Conservation (phyloP, 1,140 invertebrate genomes). For the Gerris buenoi region DNA sequence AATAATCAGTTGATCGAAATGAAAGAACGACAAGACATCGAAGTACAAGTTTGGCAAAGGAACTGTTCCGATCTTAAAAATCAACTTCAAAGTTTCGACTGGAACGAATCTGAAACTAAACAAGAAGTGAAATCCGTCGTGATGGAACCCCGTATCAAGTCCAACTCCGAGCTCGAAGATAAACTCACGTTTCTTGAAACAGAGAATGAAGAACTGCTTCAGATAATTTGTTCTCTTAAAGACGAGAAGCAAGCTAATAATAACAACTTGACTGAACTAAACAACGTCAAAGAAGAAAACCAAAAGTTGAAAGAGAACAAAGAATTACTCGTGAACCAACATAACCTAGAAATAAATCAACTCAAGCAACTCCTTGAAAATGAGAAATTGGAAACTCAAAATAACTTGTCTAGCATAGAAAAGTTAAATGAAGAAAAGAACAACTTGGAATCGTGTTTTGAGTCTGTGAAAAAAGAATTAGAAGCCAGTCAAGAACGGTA, state of each 20-base stretch:
- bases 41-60: constrained; percentile 47
- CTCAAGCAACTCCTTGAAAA: constrained; percentile 19
- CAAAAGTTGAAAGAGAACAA: constrained; percentile 3
- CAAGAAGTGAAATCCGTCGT: constrained; percentile 32
- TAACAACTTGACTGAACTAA: neutral
- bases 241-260: neutral
- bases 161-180: constrained; percentile 11
- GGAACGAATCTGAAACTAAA: constrained; percentile 33
- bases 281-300: constrained; percentile 6
- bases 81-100: constrained; percentile 28
- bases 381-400: constrained; percentile 31
- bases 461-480: neutral
- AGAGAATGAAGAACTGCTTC: constrained; percentile 21
- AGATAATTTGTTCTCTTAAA: constrained; percentile 14
- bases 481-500: neutral
- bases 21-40: constrained; percentile 61
- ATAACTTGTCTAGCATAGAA: constrained; percentile 6
- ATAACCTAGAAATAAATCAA: too few relatives aligned
- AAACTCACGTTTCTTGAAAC: constrained; percentile 13
- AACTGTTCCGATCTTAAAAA: constrained; percentile 43
- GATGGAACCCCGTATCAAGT: constrained; percentile 23
- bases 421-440: neutral
- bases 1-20: constrained; percentile 60
- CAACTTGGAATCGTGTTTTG: neutral
- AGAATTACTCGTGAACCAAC: too few relatives aligned